Evolutionary conservation across 1,140 invertebrate species (phyloP).

Genomic region (Drosophila virilis): DNA sequence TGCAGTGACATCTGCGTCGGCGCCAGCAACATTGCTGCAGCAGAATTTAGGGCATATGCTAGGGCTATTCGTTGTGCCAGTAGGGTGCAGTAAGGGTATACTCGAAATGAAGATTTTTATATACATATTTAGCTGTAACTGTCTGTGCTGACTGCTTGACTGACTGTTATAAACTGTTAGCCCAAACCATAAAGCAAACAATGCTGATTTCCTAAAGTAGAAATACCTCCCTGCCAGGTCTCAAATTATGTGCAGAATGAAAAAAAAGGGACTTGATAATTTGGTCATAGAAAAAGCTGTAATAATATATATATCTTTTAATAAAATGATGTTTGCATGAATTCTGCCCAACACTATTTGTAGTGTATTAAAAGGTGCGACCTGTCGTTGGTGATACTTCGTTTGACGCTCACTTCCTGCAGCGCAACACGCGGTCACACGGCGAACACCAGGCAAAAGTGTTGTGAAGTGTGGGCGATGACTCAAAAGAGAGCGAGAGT

Average conservation of each 20-base stretch:
- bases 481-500: constrained; percentile 77
- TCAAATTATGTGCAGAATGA: too few relatives aligned
- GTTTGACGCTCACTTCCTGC: constrained; percentile 33
- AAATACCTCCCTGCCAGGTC: too few relatives aligned
- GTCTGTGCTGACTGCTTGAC: too few relatives aligned
- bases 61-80: not conserved
- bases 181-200: too few relatives aligned
- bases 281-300: too few relatives aligned
- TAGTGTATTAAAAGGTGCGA: constrained; percentile 26
- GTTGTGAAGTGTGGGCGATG: constrained; percentile 53
- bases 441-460: constrained; percentile 8
- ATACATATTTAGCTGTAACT: too few relatives aligned
- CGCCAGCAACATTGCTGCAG: constrained; percentile 45
- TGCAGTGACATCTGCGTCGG: constrained; percentile 48
- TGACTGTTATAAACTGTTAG: too few relatives aligned
- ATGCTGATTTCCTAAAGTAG: too few relatives aligned
- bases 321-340: too few relatives aligned
- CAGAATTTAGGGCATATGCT: constrained; percentile 60
- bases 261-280: too few relatives aligned
- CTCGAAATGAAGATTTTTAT: too few relatives aligned
- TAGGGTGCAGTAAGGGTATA: not conserved
- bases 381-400: not conserved
- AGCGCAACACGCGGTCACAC: constrained; percentile 35
- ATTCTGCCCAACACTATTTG: not conserved
- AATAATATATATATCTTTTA: too few relatives aligned